Evolutionary conservation across 2,113 vertebrate species (phyloP), one percentile per base, ranked within the genome.

Genomic region (Mirounga angustirostris): DNA sequence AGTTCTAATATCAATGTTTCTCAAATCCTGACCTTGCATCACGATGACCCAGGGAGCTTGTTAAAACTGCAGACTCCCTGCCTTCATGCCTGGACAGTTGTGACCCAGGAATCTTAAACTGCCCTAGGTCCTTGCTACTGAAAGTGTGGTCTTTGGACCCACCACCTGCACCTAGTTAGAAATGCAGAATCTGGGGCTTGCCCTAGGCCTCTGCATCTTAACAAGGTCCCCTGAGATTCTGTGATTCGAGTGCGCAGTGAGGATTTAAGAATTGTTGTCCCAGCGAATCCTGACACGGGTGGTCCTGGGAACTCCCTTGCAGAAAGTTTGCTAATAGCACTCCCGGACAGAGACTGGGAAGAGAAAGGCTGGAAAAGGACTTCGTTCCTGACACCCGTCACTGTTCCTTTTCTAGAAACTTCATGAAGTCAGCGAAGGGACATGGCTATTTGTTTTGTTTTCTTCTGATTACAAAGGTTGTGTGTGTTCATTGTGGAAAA

Each of bases 401-500:
- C 59, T 40, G 11, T 65, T 87, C 11, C 26, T 33, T 89, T 73
- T 83, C 76, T 24, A 89, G 85, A 40, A 81, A 69, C 24, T 81
- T 86, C 54, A 85, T 10, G 33, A 36, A 80, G 28, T 69, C 50
- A 88, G 56, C 43, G 46, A 67, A 89, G 13, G 63, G 18, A 21
- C 33, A 4, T 61, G 33, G 24, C 46, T 30, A 33, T 82, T 65
- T 61, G 18, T 63, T 71, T 63, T 50, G 28, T 50, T 93, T 73
- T 56, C 4, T 85, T 81, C 82, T 74, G 46, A 50, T 73, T n/a
- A n/a, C 88, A 86, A 24, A 91, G 74, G 63, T 16, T 58, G 15
- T 43, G 30, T 7, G 7, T 93, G 71, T 91, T 93, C 69, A 74
- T 33, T 80, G 18, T 94, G 79, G 91, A 80, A 91, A 93, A 79